phyloP scores from a whole-genome alignment of 2,888 invertebrate species.

The Metopia argyrocephala region DNA sequence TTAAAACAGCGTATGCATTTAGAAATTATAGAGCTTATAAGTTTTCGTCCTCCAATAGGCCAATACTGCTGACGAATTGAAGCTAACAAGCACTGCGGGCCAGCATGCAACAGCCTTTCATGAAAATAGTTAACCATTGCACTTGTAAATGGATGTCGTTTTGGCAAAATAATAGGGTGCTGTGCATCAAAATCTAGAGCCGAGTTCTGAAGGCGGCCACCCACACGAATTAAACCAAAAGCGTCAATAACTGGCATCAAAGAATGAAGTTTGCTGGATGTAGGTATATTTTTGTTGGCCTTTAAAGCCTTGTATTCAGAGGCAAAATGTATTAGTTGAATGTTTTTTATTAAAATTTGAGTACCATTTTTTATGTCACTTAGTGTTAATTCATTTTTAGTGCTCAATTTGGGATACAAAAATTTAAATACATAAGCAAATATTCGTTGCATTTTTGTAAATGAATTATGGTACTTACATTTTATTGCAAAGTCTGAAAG shows the following conservation, averaged over 20 bases:
- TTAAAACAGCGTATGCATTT: not conserved
- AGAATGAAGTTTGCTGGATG: not conserved
- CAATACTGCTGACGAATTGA: constrained; percentile 12
- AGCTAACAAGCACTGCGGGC: constrained; percentile 42
- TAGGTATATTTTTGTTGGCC: not conserved
- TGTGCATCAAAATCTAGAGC: constrained; percentile 26
- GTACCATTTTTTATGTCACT: constrained; percentile 1
- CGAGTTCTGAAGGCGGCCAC: constrained; percentile 24
- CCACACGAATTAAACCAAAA: constrained; percentile 44
- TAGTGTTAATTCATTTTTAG: constrained; percentile 4
- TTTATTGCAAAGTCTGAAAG: too few species aligned
- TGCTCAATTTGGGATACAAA: not conserved
- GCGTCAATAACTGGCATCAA: not conserved
- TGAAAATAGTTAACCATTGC: constrained; percentile 35
- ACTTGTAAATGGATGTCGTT: constrained; percentile 50
- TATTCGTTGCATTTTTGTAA: too few species aligned
- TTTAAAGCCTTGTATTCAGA: constrained; percentile 7
- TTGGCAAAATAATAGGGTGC: constrained; percentile 52
- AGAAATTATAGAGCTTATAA: not conserved
- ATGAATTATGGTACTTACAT: too few species aligned
- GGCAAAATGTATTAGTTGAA: constrained; percentile 28
- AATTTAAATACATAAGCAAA: too few species aligned
- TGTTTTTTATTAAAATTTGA: constrained; percentile 3
- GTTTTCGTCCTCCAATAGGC: not conserved
- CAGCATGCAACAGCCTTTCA: constrained; percentile 44